Evolutionary conservation across 2,113 vertebrate genomes (phyloP).

Genomic region (Mesocricetus auratus): DNA sequence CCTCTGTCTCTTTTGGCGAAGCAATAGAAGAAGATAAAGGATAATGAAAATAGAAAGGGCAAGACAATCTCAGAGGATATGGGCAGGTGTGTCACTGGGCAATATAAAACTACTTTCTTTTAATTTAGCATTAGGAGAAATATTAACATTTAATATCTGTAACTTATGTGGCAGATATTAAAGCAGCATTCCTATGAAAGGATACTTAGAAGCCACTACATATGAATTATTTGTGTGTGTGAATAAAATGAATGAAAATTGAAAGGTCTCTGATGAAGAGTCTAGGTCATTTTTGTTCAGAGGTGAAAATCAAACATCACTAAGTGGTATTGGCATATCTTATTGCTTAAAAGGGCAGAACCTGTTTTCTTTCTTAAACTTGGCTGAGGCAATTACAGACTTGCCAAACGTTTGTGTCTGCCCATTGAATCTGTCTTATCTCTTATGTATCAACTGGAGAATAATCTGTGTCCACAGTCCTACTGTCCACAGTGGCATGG

Average conservation of each 20-base stretch:
- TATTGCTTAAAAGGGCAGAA: slow-evolving; percentile 72
- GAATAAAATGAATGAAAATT: slow-evolving; percentile 40
- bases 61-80: neutral
- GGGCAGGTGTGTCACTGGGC: neutral
- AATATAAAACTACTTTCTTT: neutral
- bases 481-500: neutral
- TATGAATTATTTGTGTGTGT: slow-evolving; percentile 50
- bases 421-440: neutral
- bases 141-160: no score
- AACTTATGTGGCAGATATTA: neutral
- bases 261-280: slow-evolving; percentile 36
- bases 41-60: neutral
- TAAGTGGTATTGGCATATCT: slow-evolving; percentile 62
- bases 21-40: neutral
- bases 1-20: neutral
- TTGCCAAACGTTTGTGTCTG: slow-evolving; percentile 8
- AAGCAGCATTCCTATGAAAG: neutral
- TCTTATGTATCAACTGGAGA: slow-evolving; percentile 16
- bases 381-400: slow-evolving; percentile 31
- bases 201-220: slow-evolving; percentile 7
- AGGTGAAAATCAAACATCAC: slow-evolving; percentile 69
- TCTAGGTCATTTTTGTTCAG: slow-evolving; percentile 25
- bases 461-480: neutral
- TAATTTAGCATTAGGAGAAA: slow-evolving; percentile 42
- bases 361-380: slow-evolving; percentile 63